Evolutionary conservation across 2,888 invertebrate species (phyloP), one percentile per base, ranked within the genome.

Genomic region (Amphipyra tragopoginis): DNA sequence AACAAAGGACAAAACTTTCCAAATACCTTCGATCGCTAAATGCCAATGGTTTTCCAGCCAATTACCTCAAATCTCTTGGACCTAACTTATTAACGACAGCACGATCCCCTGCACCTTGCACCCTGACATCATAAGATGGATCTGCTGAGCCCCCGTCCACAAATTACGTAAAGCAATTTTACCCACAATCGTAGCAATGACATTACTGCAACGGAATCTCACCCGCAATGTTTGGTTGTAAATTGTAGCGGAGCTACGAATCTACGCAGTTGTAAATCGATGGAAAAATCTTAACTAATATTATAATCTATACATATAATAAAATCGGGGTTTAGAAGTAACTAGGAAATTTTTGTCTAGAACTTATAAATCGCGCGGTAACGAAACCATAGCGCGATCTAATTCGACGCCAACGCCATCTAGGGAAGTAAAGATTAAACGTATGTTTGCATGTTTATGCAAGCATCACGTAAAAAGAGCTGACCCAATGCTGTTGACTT

Each of bases 161-260:
- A 93, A 93, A 93, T 94, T 91, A 91, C 90, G 86, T 88, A 85
- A 89, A 93, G 90, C 91, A 93, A 93, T 93, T 92, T 88, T 85
- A 84, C 86, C 88, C 88, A 87, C 89, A 90, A 91, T 90, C 90
- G 90, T 88, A 86, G 90, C 88, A 90, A 91, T 86, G 89, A 89
- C 88, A 91, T 91, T 91, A 91, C 85, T 88, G 87, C 89, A 86
- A 77, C 77, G 90, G 88, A 88, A 90, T 92, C 86, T 87, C 86
- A 82, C 85, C 87, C 86, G 81, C 84, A 77, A 82, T 82, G 83
- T 86, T 87, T 81, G 80, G 79, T 76, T 86, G 81, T 80, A 84
- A 87, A 87, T 80, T 86, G 80, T 81, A 68, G 48, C 45, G 55
- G 75, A 89, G 72, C 34, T 79, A 81, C 57, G 76, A 81, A 83